Conservation (phyloP, 2,888 invertebrate species). For the Cecidostiba fungosa region DNA sequence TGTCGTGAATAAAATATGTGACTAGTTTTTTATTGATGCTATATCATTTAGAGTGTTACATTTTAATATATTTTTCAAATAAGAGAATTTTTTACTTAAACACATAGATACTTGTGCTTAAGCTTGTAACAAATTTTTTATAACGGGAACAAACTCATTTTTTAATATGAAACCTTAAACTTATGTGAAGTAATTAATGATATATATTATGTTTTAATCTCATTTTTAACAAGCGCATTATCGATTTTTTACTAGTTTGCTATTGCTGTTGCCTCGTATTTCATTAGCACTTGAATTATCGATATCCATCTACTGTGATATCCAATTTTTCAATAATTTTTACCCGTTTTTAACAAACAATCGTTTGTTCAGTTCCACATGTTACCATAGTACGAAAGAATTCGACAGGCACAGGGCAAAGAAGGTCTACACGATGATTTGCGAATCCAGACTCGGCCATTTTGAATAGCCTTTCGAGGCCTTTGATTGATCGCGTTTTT, state of each 20-base stretch:
- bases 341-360: background rate
- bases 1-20: background rate
- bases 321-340: background rate
- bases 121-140: background rate
- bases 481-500: slow-evolving; percentile 13
- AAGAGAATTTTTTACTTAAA: no score
- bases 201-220: no score
- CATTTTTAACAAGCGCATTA: no score
- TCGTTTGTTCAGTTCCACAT: background rate
- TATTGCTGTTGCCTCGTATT: background rate
- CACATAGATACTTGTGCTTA: no score
- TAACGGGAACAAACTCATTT: background rate
- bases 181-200: no score
- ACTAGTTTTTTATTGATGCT: no score
- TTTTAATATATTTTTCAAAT: no score
- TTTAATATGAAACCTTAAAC: background rate
- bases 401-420: background rate
- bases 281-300: background rate
- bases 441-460: slow-evolving; percentile 13
- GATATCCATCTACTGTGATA: background rate
- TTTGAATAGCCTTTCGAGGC: background rate
- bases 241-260: background rate
- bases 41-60: no score
- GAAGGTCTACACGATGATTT: slow-evolving; percentile 5
- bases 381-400: background rate